Percentiles rank a stretch among this genome's conserved stretches.
These are phyloP conservation scores for Hydraecia micacea DNA, from an alignment of 2,888 invertebrate species.

Conservation along the genomic window DNA sequence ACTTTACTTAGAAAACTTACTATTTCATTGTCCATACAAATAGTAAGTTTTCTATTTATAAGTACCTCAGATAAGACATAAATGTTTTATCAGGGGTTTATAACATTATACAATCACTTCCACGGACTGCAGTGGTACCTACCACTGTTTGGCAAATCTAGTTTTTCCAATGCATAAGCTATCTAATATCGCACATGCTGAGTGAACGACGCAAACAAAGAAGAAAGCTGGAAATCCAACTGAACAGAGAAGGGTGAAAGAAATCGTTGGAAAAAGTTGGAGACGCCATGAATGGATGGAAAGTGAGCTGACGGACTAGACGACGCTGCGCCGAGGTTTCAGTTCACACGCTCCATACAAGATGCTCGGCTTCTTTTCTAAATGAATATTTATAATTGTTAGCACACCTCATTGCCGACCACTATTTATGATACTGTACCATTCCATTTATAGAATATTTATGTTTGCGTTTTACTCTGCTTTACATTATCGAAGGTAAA, in stretches of 20 bases:
- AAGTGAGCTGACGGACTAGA: conserved; percentile 86
- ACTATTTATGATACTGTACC: conserved; percentile 38
- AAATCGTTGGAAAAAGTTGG: conserved; percentile 88
- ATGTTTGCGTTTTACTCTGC: conserved; percentile 18
- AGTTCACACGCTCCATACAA: conserved; percentile 86
- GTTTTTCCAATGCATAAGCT: conserved; percentile 28
- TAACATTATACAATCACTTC: neutral
- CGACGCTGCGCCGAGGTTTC: conserved; percentile 78
- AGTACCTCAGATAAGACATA: neutral
- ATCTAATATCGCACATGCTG: conserved; percentile 46
- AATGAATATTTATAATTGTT: conserved; percentile 71
- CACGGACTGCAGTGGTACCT: neutral
- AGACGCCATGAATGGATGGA: conserved; percentile 89
- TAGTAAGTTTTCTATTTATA: conserved; percentile 1
- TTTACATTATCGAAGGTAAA: conserved; percentile 53
- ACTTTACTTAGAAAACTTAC: too few species aligned
- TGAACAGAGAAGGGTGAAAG: conserved; percentile 83
- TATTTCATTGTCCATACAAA: too few species aligned
- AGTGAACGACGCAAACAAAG: conserved; percentile 71
- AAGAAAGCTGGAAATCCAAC: conserved; percentile 82
- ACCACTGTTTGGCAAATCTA: neutral
- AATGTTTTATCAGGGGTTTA: neutral
- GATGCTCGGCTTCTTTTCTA: conserved; percentile 76
- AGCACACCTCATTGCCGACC: conserved; percentile 41
- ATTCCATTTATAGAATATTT: conserved; percentile 19